Conservation (phyloP, 2,797 vertebrate species). For the Aselliscus stoliczkanus region DNA sequence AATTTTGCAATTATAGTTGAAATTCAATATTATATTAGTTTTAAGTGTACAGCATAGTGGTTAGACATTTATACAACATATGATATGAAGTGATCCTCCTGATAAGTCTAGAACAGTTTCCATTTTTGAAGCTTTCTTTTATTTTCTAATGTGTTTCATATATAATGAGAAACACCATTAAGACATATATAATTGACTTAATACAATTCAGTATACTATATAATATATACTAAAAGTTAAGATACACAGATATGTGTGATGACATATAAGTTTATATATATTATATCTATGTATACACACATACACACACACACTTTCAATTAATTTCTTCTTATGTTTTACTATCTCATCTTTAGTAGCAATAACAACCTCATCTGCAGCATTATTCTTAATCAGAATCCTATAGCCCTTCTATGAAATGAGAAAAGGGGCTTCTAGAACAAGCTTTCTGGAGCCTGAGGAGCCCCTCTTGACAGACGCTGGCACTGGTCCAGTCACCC, state of each 20-base stretch:
- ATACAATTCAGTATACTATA: neutral
- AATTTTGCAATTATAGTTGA: too few species aligned
- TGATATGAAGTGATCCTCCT: too few species aligned
- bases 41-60: too few species aligned
- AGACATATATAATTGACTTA: neutral
- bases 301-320: neutral
- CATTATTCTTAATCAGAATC: neutral
- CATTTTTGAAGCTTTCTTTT: constrained; percentile 20
- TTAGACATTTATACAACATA: too few species aligned
- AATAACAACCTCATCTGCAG: neutral
- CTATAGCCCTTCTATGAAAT: neutral
- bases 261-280: neutral
- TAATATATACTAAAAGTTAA: neutral
- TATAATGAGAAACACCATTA: neutral
- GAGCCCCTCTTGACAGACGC: neutral
- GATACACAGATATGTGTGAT: neutral
- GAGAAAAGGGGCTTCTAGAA: neutral
- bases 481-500: neutral
- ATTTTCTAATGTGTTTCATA: neutral
- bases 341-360: neutral
- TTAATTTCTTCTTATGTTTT: neutral
- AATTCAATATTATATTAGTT: too few species aligned
- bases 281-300: neutral
- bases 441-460: neutral
- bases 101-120: neutral